Evolutionary conservation across 2,113 vertebrate genomes (phyloP), one percentile per base, ranked within the genome.

Genomic region (Paratilapia polleni): DNA sequence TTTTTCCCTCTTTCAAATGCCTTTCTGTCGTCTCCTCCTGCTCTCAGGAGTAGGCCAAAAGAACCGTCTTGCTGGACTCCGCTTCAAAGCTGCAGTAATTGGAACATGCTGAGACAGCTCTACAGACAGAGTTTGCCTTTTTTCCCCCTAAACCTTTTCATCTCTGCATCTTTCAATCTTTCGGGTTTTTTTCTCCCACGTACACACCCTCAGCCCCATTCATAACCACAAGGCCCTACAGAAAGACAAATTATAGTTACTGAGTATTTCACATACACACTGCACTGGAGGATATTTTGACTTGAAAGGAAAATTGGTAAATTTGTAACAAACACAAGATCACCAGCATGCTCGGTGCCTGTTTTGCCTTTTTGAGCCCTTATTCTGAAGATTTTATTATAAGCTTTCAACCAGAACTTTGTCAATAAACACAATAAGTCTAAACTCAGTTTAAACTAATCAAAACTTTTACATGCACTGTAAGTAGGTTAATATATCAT

Each of bases 41-140:
- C 63, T 88, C 79, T 68, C 77, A 36, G 87, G 26, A 82, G n/a
- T 58, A 74, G 52, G 82, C 86, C 84, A 89, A 87, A 83, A 81
- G 70, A 86, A 87, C 58, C 9, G 14, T 89, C 86, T 83, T 77
- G 60, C 87, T 88, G 82, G 84, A 90, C 82, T 63, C 26, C 20
- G 88, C 94, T 93, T 94, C 93, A 93, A 93, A 94, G 93, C 85
- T 13, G 56, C 84, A 90, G 84, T 92, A 94, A 95, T 91, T 91
- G 90, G 77, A 95, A 92, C 93, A 92, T 92, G 92, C 93, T 93
- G 93, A 91, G 91, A 80, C 60, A 13, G 52, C 88, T 80, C 80
- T 79, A 77, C 78, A 68, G 80, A 80, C 52, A 58, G 77, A 85
- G 81, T 63, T 85, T 83, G 80, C 79, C 66, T 77, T 14, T 85